phyloP scores from a whole-genome alignment of 2,888 invertebrate species.

The Ophion ellenae region DNA sequence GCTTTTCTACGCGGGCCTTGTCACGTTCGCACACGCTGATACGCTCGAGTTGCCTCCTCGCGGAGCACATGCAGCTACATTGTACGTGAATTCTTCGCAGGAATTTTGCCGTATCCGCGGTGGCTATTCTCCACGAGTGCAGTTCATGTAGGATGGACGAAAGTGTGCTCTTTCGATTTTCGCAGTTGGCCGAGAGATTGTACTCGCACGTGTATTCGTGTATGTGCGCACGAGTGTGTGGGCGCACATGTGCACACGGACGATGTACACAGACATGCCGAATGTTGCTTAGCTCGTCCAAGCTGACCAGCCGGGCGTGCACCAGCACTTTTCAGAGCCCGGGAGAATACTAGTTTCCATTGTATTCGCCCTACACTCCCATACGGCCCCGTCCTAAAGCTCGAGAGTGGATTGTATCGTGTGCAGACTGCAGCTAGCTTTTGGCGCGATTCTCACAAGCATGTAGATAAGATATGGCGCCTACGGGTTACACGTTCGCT shows the following conservation, averaged over 20 bases:
- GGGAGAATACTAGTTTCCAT: constrained; percentile 59
- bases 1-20: constrained; percentile 18
- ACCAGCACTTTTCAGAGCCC: constrained; percentile 56
- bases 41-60: constrained; percentile 24
- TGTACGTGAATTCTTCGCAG: constrained; percentile 46
- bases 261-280: neutral
- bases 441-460: constrained; percentile 37
- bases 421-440: constrained; percentile 30
- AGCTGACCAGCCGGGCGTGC: constrained; percentile 61
- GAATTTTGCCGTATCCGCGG: constrained; percentile 40
- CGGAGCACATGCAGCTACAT: constrained; percentile 24
- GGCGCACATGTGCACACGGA: neutral
- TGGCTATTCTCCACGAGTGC: constrained; percentile 28
- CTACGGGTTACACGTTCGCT: constrained; percentile 3
- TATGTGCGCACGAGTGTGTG: neutral
- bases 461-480: constrained; percentile 49
- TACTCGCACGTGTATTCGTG: neutral
- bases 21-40: constrained; percentile 26
- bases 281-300: constrained; percentile 45
- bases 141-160: constrained; percentile 38
- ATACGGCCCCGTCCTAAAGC: constrained; percentile 22
- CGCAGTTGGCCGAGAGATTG: constrained; percentile 38
- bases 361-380: constrained; percentile 34
- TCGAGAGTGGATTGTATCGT: constrained; percentile 42
- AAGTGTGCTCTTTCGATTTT: constrained; percentile 60